Conservation (phyloP, 2,797 vertebrate genomes). For the Numenius phaeopus region DNA sequence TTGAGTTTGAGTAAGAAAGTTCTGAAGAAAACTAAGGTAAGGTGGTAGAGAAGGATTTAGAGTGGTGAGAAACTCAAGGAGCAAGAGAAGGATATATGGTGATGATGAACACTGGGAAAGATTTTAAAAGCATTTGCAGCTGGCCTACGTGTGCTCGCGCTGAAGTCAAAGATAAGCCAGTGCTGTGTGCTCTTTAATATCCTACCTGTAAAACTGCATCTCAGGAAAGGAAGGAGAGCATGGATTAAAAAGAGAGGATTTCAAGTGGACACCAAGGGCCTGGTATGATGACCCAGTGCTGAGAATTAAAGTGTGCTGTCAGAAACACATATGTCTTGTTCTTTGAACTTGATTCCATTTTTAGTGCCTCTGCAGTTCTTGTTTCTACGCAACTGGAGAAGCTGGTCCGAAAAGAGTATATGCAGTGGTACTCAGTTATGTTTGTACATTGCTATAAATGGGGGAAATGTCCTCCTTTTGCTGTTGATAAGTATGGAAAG, state of each 20-base stretch:
- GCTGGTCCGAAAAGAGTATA: not conserved
- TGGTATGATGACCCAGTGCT: not conserved
- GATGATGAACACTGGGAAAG: not conserved
- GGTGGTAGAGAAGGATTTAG: not conserved
- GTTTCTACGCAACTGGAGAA: not conserved
- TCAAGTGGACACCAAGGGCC: not conserved
- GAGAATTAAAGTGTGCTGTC: not conserved
- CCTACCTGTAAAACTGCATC: not conserved
- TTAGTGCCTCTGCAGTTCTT: not conserved
- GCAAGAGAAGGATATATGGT: not conserved
- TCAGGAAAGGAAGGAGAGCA: not conserved
- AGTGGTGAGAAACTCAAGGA: not conserved
- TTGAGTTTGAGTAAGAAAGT: not conserved
- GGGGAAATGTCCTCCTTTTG: not conserved
- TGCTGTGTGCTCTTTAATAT: not conserved
- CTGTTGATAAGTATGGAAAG: not conserved
- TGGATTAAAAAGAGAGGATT: slow-evolving; percentile 35
- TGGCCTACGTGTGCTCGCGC: not conserved
- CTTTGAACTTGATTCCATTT: slow-evolving; percentile 13
- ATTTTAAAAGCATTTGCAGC: not conserved
- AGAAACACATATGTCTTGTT: not conserved
- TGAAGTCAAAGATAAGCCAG: slow-evolving; percentile 8
- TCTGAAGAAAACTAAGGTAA: not conserved
- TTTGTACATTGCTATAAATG: not conserved
- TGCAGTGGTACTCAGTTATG: not conserved